Evolutionary conservation across 2,888 invertebrate genomes (phyloP), one percentile per base, ranked within the genome.

Genomic region (Leptodirus hochenwartii): DNA sequence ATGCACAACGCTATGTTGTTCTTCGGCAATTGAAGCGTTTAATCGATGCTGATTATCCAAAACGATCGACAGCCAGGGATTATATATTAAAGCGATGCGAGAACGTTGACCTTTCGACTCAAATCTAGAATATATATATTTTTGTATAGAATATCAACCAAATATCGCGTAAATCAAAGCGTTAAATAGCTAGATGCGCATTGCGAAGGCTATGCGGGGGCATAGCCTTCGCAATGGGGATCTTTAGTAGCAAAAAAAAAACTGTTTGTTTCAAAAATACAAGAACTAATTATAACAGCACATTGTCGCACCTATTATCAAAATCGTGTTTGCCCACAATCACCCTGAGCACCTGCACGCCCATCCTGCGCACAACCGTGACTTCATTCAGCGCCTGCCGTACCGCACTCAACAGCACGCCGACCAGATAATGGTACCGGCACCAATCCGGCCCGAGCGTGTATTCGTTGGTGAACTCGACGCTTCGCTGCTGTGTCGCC

Each of bases 281-380:
- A n/a, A n/a, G n/a, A n/a, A n/a, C n/a, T n/a, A n/a, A n/a, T n/a
- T n/a, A n/a, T n/a, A n/a, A n/a, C n/a, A n/a, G n/a, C n/a, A n/a
- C n/a, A n/a, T n/a, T n/a, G n/a, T n/a, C n/a, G 16, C 43, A 50
- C 34, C 95, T 65, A 51, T 87, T 82, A 53, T 96, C 95, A 47
- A 87, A 66, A 46, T 91, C 82, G 53, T 96, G 95, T 51, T 96
- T 96, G 5, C 87, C 87, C 41, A 96, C 58, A 36, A 91, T 59
- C 51, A 88, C 84, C 34, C 90, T 68, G 13, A 95, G 59, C 9
- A 82, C 76, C 20, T 62, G 59, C 35, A 96, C 63, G 1, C 90
- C 87, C 27, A 72, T 64, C 37, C 78, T 75, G 2, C 93, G 68
- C 39, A 87, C 77, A 37, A 81, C 77, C 1, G 77, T 68, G 12